Percentiles rank a stretch among this genome's conserved stretches.
phyloP scores from a whole-genome alignment of 2,113 vertebrate genomes.

The Sebastes schlegelii region DNA sequence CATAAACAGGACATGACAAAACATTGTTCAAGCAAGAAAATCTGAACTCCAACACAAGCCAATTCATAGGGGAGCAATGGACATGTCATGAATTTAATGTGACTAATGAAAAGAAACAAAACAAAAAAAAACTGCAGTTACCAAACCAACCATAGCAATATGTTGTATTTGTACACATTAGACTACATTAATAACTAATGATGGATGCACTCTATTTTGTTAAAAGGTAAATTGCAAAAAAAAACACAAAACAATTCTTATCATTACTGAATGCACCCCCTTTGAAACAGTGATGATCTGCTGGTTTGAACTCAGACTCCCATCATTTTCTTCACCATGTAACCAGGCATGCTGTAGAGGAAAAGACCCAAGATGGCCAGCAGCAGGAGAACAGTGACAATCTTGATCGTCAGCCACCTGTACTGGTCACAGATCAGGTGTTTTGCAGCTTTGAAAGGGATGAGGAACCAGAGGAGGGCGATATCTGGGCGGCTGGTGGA shows the following conservation, averaged over 20 bases:
- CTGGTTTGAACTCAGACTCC: constrained; percentile 80
- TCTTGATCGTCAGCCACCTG: constrained; percentile 97
- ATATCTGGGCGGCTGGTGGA: constrained; percentile 91
- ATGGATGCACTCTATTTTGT: not conserved
- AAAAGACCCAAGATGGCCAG: constrained; percentile 92
- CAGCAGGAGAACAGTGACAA: constrained; percentile 88
- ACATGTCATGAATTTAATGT: too few relatives aligned
- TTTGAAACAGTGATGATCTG: constrained; percentile 3
- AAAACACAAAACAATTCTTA: constrained; percentile 27
- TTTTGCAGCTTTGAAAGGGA: constrained; percentile 93
- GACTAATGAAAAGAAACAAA: too few relatives aligned
- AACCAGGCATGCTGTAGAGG: constrained; percentile 95
- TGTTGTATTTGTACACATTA: too few relatives aligned
- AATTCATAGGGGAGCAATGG: not conserved
- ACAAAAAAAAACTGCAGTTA: too few relatives aligned
- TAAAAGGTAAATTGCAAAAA: constrained; percentile 22
- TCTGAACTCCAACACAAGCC: constrained; percentile 1
- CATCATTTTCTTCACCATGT: constrained; percentile 96
- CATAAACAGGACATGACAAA: constrained; percentile 7
- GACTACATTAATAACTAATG: too few relatives aligned
- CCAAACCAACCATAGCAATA: too few relatives aligned
- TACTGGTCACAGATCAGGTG: constrained; percentile 95
- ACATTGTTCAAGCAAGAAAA: not conserved
- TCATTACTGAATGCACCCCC: constrained; percentile 12
- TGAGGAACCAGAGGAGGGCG: constrained; percentile 97